A percentile compares a stretch with the other conserved stretches of the same genome.
These are phyloP conservation scores for Sarcophaga subvicina DNA, from an alignment of 2,888 invertebrate species.

Conservation along the genomic window DNA sequence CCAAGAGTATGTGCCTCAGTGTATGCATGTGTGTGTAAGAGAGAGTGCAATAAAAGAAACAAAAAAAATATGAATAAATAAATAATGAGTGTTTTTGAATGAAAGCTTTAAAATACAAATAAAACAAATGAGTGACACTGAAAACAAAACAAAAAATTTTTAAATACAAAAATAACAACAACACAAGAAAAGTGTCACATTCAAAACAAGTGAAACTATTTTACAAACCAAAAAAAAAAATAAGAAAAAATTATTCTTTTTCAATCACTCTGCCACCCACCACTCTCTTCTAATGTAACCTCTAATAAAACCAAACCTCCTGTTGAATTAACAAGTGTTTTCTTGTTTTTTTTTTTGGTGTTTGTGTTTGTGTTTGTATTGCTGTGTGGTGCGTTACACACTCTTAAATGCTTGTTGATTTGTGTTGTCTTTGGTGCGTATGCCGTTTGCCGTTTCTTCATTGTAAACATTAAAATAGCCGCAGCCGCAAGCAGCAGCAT, in stretches of 20 bases:
- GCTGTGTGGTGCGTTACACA: constrained; percentile 32
- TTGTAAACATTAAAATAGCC: constrained; percentile 14
- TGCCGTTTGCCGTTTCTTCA: background rate
- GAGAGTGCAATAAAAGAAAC: background rate
- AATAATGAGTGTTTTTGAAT: constrained; percentile 67
- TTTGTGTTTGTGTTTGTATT: constrained; percentile 11
- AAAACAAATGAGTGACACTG: constrained; percentile 68
- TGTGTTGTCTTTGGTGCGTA: constrained; percentile 54
- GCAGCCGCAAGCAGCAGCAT: background rate
- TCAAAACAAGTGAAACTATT: constrained; percentile 2
- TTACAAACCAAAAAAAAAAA: constrained; percentile 4
- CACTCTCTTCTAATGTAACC: background rate
- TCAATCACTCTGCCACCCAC: background rate
- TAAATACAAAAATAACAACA: constrained; percentile 25
- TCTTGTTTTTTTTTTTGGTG: constrained; percentile 20
- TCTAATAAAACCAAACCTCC: constrained; percentile 22
- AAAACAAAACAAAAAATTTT: constrained; percentile 42
- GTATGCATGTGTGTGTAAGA: constrained; percentile 69
- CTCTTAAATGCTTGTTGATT: constrained; percentile 62
- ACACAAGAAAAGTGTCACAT: constrained; percentile 16
- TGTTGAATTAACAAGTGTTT: constrained; percentile 65
- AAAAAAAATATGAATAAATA: constrained; percentile 19
- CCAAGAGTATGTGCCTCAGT: constrained; percentile 69
- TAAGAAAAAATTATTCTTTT: background rate
- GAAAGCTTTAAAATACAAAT: constrained; percentile 65